Evolutionary conservation across 2,797 vertebrate genomes (phyloP), one percentile per base, ranked within the genome.

Genomic region (Eospalax fontanierii): DNA sequence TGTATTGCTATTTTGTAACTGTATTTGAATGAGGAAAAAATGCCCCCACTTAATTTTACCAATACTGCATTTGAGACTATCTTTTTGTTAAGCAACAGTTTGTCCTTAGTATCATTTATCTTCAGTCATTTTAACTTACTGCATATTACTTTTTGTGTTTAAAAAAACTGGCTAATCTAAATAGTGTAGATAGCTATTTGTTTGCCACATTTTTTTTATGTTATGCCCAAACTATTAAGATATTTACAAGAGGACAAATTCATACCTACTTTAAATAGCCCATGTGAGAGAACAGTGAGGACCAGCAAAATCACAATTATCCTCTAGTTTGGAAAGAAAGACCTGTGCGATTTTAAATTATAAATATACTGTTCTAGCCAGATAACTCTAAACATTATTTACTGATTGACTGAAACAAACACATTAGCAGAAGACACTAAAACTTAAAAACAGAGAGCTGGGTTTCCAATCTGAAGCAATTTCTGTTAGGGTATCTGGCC

Each of bases 21-120:
- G 15, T 43, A 73, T 95, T 89, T 63, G 71, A 94, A 90, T 86
- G 15, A 83, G 15, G 73, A 95, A 96, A 84, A 95, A 92, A 73
- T 2, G 0, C 33, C 18, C 11, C 65, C 26, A 68, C 19, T 82
- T 85, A 87, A 70, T 93, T 93, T 59, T 96, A 70, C 94, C 70
- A 85, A 33, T 83, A 87, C 46, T 86, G 5, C 6, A 66, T 71
- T 93, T 88, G 85, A 87, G 84, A 90, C 15, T 89, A n/a, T 68
- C 9, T 68, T 50, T 71, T 79, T 28, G 5, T 33, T 33, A 43
- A 86, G 80, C 79, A 83, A 40, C 12, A 50, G 26, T 76, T 94
- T 76, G 40, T 8, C 4, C 46, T 46, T 46, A 6, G 5, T 54
- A 54, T 9, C 2, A 54, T 54, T 89, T 65, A 76, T 43, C 1